Evolutionary conservation across 1,140 invertebrate genomes (phyloP), one percentile per base, ranked within the genome.

Genomic region (Apis cerana): DNA sequence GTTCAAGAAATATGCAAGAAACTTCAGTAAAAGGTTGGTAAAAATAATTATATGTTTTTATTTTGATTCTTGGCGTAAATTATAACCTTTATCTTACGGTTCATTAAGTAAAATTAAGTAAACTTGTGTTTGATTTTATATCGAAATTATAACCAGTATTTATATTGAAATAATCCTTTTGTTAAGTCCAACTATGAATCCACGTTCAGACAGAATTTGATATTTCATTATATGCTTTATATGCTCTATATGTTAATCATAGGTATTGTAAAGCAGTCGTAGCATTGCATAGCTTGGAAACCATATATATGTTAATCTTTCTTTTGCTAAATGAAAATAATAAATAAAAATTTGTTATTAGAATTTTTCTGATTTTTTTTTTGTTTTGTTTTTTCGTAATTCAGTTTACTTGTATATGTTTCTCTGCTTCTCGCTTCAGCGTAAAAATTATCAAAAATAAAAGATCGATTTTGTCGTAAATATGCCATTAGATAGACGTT

Each of bases 241-340:
- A 33, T 33, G 33, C 2, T 33, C 33, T 33, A 33, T 33, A 33
- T 48, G 54, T 21, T 81, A 64, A 81, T 75, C 65, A 81, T 81
- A 43, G 33, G 33, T 43, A 68, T 61, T 81, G 64, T 68, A 75
- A 81, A 75, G n/a, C n/a, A n/a, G 54, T 27, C 10, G n/a, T 58
- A 33, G 13, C 8, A 19, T 33, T n/a, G 33, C 67, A 75, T 50
- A 43, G 15, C 13, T 58, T 19, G 10, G 8, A 23, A 79, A 50
- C 48, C 19, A 43, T 70, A 17, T 52, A 67, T 4, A 19, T 11
- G 5, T 15, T 12, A 3, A 33, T 4, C 11, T 15, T 5, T 54
- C 4, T 5, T 9, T 7, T 11, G 7, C 5, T 4, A 5, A 9
- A 23, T 70, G 13, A 19, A 52, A 27, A 1, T 7, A 27, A 17